Base-by-base conservation (phyloP, 2,797 vertebrate genomes). In the Mormyrops attenuatus region DNA sequence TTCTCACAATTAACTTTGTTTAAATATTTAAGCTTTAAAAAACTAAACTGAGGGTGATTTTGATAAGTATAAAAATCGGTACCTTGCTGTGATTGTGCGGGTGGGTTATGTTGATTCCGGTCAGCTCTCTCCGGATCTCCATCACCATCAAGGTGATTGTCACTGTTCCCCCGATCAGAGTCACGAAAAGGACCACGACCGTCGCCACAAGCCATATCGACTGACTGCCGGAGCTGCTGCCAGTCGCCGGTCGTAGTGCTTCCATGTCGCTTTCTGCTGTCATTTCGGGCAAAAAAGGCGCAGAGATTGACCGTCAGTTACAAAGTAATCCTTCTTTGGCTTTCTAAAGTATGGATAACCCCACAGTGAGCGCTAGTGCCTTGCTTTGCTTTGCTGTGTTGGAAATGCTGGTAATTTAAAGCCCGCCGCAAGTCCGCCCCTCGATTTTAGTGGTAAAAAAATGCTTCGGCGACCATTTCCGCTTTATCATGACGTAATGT, bases 51-150 rank as follows among this genome's bases (percentile, higher is more conserved):
- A 26, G 3, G 63, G 63, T 5, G 3, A 66, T 69, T 69, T 69
- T 34, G 3, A 13, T 69, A 69, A 30, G 5, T 77, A 41, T 41
- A 77, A 41, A 38, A 17, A 77, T 38, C 13, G 38, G 34, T 41
- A 77, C 69, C 69, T 77, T 77, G 69, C 69, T 41, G 69, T 77
- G 5, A 5, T 77, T 38, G 2, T 41, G 13, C 69, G 34, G 34
- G 17, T 77, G 30, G 13, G 1, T 41, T 6, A 41, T 41, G 38
- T 20, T 77, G 34, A 77, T 77, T 41, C 13, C 34, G 1, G 49
- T 20, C 53, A 89, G 38, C 52, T 89, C 88, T 15, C 73, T 89
- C 88, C 17, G 53, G 52, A 87, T 69, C 38, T 53, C 44, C 47
- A 47, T 38, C 41, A 89, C 47, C 57, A 87, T n/a, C 17, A 89